Base-by-base conservation (phyloP, 2,113 vertebrate genomes). In the Rhinolophus sinicus region DNA sequence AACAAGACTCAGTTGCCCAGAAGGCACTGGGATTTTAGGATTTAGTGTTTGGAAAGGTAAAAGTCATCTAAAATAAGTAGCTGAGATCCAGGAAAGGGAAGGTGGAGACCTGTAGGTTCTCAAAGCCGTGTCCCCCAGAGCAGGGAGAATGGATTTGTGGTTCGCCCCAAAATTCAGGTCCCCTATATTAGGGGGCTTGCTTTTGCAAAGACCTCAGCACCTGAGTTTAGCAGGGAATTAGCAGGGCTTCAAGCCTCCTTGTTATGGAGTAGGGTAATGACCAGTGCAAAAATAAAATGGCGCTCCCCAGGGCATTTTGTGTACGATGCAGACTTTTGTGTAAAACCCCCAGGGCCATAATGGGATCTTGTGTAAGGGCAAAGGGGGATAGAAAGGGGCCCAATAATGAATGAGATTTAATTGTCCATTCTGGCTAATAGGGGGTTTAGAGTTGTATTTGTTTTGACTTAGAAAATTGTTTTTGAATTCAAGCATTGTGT, bases 391-490 rank as follows among this genome's bases (percentile, higher is more conserved):
- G 56, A 82, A 80, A 38, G 60, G 4, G 50, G 6, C 12, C n/a
- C 9, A 24, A 16, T 70, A 58, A 81, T n/a, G 26, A 81, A 54
- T 38, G n/a, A 54, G 30, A 76, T 47, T 81, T 86, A 62, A 16
- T 50, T 70, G 33, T 89, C 21, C 15, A 30, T 92, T 77, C 62
- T 91, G 67, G 5, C 54, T 73, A 33, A 38, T 6, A 50, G 11
- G 7, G 19, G 38, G 11, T 18, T 75, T 69, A 40, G 18, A 65
- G 1, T 50, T 44, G 11, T 52, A 87, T 82, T 89, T 89, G 60
- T 70, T 93, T 73, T 86, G n/a, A 87, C 5, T 86, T 56, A 67
- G 28, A 86, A 92, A 90, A 14, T 77, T 76, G 24, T 58, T 93
- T 8, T 67, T 69, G 44, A 84, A 84, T 54, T 87, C 40, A 80